Evolutionary conservation across 1,140 invertebrate genomes (phyloP), one percentile per base, ranked within the genome.

Genomic region (Nixonia krombeini): DNA sequence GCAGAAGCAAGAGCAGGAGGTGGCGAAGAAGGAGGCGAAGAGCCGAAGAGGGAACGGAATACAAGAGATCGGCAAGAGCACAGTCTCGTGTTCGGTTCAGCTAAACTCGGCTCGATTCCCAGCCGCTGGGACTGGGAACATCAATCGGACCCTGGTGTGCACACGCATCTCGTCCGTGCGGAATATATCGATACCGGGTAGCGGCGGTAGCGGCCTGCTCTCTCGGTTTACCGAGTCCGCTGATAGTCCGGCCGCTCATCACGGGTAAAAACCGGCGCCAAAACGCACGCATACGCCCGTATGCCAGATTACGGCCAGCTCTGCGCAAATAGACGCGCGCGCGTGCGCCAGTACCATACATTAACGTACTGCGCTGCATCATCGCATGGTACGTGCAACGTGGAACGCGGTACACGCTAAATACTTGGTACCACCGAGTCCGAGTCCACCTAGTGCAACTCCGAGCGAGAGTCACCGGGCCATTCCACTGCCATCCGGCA

Each of bases 11-110:
- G 1, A 23, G 53, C 44, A 41, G 38, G 47, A 50, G 70, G 52
- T 49, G 67, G 46, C 55, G 51, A 49, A 45, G 53, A 51, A 66
- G 63, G 57, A 59, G 59, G 66, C 56, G 59, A 59, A 63, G 49
- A 44, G 51, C 28, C 49, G 59, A 35, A 55, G 72, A 76, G 76
- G 78, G 72, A 74, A 71, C 71, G 65, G 66, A 77, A 76, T 66
- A 78, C 76, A 75, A 79, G 76, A 80, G 80, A 80, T 80, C 80
- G 75, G 80, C 78, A 74, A 57, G 64, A 61, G 78, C 78, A 79
- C 79, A 81, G 79, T 80, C 78, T 81, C 74, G 74, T 78, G 76
- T 57, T 73, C 67, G 74, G 59, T 66, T 72, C 59, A 56, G 37
- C 42, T 72, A 58, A 63, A 71, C 73, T 74, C 71, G 72, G 68